These are phyloP conservation scores for Frieseomelitta varia DNA, from an alignment of 1,140 invertebrate species.

Conservation along the genomic window DNA sequence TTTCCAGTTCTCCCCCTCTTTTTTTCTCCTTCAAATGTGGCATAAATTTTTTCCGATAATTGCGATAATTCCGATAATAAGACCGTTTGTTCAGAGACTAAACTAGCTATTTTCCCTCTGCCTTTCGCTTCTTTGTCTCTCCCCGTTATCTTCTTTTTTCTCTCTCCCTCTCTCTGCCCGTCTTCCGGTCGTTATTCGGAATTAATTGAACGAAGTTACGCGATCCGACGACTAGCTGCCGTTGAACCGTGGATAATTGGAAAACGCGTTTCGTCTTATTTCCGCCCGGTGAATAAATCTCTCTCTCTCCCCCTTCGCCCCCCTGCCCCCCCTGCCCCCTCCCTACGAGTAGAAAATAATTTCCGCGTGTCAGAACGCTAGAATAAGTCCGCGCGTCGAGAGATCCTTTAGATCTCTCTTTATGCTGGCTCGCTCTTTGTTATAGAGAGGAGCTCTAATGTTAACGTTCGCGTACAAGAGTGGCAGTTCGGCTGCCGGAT, in stretches of 20 bases:
- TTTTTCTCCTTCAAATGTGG: too few species aligned
- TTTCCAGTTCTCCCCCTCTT: not conserved
- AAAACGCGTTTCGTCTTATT: not conserved
- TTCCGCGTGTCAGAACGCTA: not conserved
- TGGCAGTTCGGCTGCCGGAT: not conserved
- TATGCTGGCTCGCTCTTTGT: too few species aligned
- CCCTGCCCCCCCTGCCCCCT: too few species aligned
- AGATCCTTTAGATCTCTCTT: not conserved
- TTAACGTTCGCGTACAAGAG: not conserved
- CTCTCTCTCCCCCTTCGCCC: too few species aligned
- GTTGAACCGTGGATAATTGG: not conserved
- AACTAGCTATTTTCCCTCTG: not conserved
- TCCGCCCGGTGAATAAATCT: not conserved
- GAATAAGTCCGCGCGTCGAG: not conserved
- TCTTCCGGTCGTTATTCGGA: not conserved
- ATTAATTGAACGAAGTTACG: not conserved
- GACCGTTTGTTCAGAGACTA: not conserved
- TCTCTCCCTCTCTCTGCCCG: too few species aligned
- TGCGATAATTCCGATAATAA: not conserved
- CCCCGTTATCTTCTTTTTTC: not conserved
- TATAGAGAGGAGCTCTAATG: not conserved
- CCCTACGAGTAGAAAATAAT: conserved; percentile 22
- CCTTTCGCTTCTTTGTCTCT: not conserved
- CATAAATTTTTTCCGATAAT: conserved; percentile 13
- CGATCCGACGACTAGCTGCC: not conserved